Conservation (phyloP, 2,797 vertebrate species). For the Okamejei kenojei region DNA sequence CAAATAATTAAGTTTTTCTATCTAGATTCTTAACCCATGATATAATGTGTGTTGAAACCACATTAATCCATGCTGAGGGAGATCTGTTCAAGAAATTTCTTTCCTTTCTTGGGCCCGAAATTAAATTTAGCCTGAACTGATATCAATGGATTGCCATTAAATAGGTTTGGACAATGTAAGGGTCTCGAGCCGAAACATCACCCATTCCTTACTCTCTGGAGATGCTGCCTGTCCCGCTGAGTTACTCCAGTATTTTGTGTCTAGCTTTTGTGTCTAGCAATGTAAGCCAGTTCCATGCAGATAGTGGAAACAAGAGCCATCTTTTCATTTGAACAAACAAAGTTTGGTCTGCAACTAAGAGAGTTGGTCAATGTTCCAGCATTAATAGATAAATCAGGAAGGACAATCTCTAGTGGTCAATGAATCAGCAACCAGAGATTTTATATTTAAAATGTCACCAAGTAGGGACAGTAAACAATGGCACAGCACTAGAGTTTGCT, state of each 20-base stretch:
- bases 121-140: background rate
- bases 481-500: no score
- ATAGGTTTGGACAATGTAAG: background rate
- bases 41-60: background rate
- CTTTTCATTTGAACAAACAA: background rate
- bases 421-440: background rate
- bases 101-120: background rate
- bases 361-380: background rate
- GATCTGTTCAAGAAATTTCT: background rate
- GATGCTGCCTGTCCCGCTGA: no score
- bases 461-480: no score
- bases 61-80: background rate
- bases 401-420: background rate
- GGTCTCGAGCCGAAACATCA: no score
- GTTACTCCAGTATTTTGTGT: no score
- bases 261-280: background rate
- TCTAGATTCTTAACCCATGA: background rate
- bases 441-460: background rate
- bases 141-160: background rate
- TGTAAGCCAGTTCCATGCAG: background rate
- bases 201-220: no score
- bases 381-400: background rate
- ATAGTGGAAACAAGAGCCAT: background rate
- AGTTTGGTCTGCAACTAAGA: no score
- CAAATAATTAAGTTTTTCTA: background rate